Evolutionary conservation across 2,797 vertebrate species (phyloP), one percentile per base, ranked within the genome.

Genomic region (Tapirus indicus): DNA sequence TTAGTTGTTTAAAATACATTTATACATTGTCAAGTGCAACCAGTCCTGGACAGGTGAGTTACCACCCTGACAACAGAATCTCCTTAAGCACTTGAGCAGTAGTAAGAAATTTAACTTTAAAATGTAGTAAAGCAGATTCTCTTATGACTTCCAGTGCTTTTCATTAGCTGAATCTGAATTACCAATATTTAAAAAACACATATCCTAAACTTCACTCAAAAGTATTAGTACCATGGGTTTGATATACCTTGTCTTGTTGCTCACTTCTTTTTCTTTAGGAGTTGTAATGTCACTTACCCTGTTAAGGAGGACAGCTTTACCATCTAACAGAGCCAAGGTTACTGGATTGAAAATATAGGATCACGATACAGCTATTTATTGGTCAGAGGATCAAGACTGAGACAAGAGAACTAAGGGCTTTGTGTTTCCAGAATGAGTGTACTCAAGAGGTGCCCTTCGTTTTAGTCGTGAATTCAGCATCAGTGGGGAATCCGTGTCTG

Each of bases 21-120:
- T 80, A 74, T 86, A 49, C 17, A 75, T 49, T 56, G 2, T 89
- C 52, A 80, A 84, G 14, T 11, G 75, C 18, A 89, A 41, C 75
- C 62, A 92, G 49, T 86, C 35, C 60, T 86, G 87, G 88, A 74
- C 47, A 83, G 69, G 35, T 88, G 44, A 89, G 54, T 88, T 90
- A 85, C 27, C n/a, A 64, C 20, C 41, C 85, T 96, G 79, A 93
- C 27, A 88, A 71, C 18, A 77, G n/a, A 89, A 80, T 95, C 87
- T 93, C 56, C 58, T 17, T 69, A 88, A 90, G 60, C 49, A 91
- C 47, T 87, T 97, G 27, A 93, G 49, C 25, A 92, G 21, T 82
- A 21, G 21, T 92, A 93, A 89, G 49, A 94, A 94, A 87, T 95
- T 90, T 88, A 97, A 94, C 32, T 79, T 82, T 72, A 8, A 94